Base-by-base conservation (phyloP, 2,888 invertebrate species). In the Ichneumon xanthorius region DNA sequence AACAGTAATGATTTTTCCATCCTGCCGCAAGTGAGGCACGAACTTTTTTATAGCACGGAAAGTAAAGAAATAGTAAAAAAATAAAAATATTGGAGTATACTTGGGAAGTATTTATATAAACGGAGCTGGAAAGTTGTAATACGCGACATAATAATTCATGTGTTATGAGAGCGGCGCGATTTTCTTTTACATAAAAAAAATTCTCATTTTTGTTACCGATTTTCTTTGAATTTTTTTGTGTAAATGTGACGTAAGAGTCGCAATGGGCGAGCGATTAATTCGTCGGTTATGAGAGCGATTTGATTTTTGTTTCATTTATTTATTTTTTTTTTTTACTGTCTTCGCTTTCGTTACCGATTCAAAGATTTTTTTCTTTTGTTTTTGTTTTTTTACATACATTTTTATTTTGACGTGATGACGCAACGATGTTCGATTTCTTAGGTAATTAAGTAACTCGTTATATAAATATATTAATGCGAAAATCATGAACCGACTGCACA, bases 401-500 rank as follows among this genome's bases (percentile, higher is more conserved):
- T 40, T 40, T 11, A 55, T 33, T 70, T 11, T 40, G 26, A 71
- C 40, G 16, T 1, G 61, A 55, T n/a, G 53, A 65, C 55, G 40
- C 53, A 45, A 71, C 48, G 4, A 9, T 19, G 14, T 58, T 72
- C 45, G 26, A 45, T 73, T 73, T 61, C 40, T 40, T 45, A 37
- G 4, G 4, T 16, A 16, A 71, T 61, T 14, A 50, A 72, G 22
- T 55, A 72, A 63, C 67, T 37, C 70, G 70, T 78, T 78, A 26
- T 16, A 45, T 70, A 70, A 70, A 61, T 0, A 50, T 67, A 67
- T 37, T 61, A 26, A 26, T n/a, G 37, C n/a, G 73, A 83, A 63
- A 79, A 68, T 26, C 61, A 22, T 11, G 45, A 77, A 80, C 22
- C 16, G 19, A 37, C 30, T 58, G n/a, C 45, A 22, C 40, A 37